Evolutionary conservation across 2,113 vertebrate species (phyloP).

Genomic region (Collichthys lucidus): DNA sequence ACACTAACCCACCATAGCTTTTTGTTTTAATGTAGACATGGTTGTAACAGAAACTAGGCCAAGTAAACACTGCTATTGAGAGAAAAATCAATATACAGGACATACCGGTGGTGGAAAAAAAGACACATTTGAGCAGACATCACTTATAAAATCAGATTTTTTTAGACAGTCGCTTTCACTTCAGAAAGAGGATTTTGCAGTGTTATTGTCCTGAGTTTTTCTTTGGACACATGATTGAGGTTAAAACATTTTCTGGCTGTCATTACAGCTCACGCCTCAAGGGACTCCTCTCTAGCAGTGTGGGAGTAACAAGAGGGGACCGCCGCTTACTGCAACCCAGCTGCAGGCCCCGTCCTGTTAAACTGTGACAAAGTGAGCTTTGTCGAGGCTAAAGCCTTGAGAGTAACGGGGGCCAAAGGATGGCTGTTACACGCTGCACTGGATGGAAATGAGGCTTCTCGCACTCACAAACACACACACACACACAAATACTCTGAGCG

Average conservation of each 20-base stretch:
- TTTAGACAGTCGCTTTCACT: too few species aligned
- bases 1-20: too few species aligned
- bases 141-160: too few species aligned
- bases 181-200: background rate
- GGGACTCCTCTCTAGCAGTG: conserved; percentile 2
- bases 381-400: conserved; percentile 61
- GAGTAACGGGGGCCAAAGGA: conserved; percentile 58
- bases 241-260: background rate
- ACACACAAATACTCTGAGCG: conserved; percentile 9
- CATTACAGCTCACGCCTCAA: conserved; percentile 18
- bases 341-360: conserved; percentile 60
- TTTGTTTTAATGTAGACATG: too few species aligned
- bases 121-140: too few species aligned
- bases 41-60: too few species aligned
- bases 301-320: conserved; percentile 27
- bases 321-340: conserved; percentile 51
- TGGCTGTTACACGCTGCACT: conserved; percentile 64
- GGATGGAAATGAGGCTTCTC: conserved; percentile 76
- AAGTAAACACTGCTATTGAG: too few species aligned
- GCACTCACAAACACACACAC: conserved; percentile 7
- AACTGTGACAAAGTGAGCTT: conserved; percentile 78
- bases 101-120: too few species aligned
- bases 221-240: background rate
- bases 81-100: too few species aligned
- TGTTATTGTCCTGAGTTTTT: background rate